phyloP scores from a whole-genome alignment of 2,113 vertebrate species.

The Pleuronectes platessa region DNA sequence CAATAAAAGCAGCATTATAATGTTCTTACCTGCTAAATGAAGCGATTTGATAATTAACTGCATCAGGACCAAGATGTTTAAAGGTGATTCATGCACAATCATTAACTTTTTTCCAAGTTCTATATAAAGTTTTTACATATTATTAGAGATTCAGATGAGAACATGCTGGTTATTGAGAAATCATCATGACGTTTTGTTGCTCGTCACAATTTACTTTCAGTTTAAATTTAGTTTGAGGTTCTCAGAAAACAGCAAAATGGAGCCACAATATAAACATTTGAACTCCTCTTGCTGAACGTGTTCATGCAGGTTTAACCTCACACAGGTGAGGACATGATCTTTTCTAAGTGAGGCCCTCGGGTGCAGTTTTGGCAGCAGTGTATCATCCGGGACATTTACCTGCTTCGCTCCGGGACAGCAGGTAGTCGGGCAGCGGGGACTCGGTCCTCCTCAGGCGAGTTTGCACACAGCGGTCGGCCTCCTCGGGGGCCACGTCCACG shows the following conservation, averaged over 20 bases:
- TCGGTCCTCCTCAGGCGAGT: slow-evolving; percentile 79
- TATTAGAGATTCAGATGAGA: too few relatives aligned
- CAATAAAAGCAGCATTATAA: background rate
- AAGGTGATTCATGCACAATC: background rate
- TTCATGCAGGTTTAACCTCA: too few relatives aligned
- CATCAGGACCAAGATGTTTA: background rate
- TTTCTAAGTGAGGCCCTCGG: background rate
- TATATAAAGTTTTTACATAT: too few relatives aligned
- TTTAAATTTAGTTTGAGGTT: too few relatives aligned
- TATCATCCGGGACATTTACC: slow-evolving; percentile 53
- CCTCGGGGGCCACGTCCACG: slow-evolving; percentile 66
- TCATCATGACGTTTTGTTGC: too few relatives aligned
- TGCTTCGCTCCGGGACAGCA: slow-evolving; percentile 81
- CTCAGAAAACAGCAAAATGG: too few relatives aligned
- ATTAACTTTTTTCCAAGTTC: too few relatives aligned
- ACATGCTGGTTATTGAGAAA: too few relatives aligned
- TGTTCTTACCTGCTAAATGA: background rate
- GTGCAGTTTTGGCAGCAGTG: background rate
- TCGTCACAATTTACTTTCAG: too few relatives aligned
- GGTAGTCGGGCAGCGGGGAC: slow-evolving; percentile 77
- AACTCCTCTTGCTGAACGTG: background rate
- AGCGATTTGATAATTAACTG: background rate
- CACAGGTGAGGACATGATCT: background rate
- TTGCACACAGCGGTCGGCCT: slow-evolving; percentile 72
- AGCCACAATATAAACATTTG: too few relatives aligned